Evolutionary conservation across 1,140 invertebrate species (phyloP).

Genomic region (Drosophila sproati): DNA sequence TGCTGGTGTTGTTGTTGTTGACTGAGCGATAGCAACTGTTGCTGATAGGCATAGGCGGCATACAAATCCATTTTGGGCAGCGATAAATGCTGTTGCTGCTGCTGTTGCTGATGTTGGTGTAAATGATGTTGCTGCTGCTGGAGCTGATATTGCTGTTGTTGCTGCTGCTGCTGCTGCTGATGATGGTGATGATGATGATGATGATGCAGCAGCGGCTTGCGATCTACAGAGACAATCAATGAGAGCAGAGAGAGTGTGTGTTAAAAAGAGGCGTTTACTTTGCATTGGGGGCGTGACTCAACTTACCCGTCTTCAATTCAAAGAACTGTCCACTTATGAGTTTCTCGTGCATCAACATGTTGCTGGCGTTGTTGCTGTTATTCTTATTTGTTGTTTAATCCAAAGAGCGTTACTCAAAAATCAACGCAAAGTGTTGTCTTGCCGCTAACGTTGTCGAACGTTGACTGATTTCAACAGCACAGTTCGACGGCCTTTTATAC

Average conservation of each 20-base stretch:
- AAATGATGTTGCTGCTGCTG: conserved; percentile 46
- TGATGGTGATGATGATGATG: conserved; percentile 63
- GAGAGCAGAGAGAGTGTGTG: conserved; percentile 5
- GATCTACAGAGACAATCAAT: conserved; percentile 44
- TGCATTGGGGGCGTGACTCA: conserved; percentile 21
- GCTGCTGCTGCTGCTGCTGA: conserved; percentile 55
- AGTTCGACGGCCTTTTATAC: conserved; percentile 66
- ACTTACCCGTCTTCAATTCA: conserved; percentile 83
- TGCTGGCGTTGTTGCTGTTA: conserved; percentile 8
- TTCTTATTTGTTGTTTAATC: conserved; percentile 1
- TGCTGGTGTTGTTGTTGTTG: conserved; percentile 59
- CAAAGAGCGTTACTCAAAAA: background rate
- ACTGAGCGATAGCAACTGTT: conserved; percentile 71
- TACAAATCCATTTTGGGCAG: conserved; percentile 78
- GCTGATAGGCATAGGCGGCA: conserved; percentile 80
- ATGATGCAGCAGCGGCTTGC: conserved; percentile 69
- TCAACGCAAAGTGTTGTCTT: conserved; percentile 23
- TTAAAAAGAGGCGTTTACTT: background rate
- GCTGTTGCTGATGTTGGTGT: conserved; percentile 48
- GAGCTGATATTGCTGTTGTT: conserved; percentile 59
- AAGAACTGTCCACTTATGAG: conserved; percentile 78
- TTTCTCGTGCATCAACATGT: conserved; percentile 83
- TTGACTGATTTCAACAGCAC: conserved; percentile 68
- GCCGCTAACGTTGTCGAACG: conserved; percentile 68
- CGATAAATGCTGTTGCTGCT: conserved; percentile 53